phyloP scores from a whole-genome alignment of 2,888 invertebrate species.

The Oscheius sp. region DNA sequence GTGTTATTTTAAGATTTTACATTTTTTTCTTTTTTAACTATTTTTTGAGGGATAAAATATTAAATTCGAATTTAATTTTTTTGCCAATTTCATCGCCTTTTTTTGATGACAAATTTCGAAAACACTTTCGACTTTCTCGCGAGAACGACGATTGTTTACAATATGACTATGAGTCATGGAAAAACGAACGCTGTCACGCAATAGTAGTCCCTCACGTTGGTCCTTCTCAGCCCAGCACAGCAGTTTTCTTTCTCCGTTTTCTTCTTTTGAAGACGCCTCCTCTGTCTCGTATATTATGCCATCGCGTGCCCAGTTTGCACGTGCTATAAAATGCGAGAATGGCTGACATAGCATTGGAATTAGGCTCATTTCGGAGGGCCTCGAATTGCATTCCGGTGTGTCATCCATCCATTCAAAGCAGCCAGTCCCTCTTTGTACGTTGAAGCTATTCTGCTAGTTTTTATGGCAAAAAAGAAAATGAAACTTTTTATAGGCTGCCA shows the following conservation, averaged over 20 bases:
- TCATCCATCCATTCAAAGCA: conserved; percentile 18
- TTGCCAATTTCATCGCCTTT: no score
- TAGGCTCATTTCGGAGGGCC: conserved; percentile 30
- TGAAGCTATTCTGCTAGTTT: not conserved
- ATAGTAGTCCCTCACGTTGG: no score
- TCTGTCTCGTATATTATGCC: not conserved
- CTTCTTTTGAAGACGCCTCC: not conserved
- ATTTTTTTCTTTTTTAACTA: no score
- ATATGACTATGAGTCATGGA: no score
- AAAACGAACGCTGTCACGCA: no score
- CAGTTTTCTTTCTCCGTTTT: not conserved
- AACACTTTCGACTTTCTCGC: no score
- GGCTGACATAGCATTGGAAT: conserved; percentile 30
- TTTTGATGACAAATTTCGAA: no score
- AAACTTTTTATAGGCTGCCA: conserved; percentile 24
- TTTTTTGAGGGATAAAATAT: no score
- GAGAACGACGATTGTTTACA: no score
- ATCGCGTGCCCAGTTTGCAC: conserved; percentile 25
- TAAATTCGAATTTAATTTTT: no score
- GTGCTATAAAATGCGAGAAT: conserved; percentile 31
- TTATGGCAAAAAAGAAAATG: not conserved
- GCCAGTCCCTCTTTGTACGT: not conserved
- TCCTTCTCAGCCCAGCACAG: no score
- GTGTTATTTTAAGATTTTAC: no score
- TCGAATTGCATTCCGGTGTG: conserved; percentile 30